Evolutionary conservation across 2,888 invertebrate species (phyloP).

Genomic region (Ophion costatus): DNA sequence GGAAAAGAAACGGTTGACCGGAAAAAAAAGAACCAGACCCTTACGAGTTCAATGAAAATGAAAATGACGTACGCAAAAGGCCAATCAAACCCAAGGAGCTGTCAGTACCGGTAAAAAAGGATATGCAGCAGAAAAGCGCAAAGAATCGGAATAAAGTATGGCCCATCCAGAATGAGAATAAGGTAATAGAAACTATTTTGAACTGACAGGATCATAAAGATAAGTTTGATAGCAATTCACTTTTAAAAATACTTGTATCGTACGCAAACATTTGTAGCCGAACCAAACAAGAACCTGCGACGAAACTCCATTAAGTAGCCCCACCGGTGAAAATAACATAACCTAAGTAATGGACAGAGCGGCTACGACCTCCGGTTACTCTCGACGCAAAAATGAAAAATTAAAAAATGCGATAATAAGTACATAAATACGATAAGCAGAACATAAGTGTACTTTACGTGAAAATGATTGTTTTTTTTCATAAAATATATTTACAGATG

Average conservation of each 20-base stretch:
- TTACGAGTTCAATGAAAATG: background rate
- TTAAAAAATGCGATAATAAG: conserved; percentile 16
- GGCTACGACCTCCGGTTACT: background rate
- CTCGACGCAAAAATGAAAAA: conserved; percentile 5
- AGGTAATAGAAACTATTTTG: conserved; percentile 3
- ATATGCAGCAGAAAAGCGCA: background rate
- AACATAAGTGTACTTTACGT: conserved; percentile 14
- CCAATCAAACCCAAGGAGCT: background rate
- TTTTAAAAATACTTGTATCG: conserved; percentile 7
- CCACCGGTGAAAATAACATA: conserved; percentile 6
- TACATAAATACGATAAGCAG: conserved; percentile 6
- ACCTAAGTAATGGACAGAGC: background rate
- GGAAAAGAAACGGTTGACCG: background rate
- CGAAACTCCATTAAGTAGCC: conserved; percentile 16
- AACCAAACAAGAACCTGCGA: background rate
- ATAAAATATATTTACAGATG: background rate
- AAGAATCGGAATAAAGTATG: no score
- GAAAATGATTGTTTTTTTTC: background rate
- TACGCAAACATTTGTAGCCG: background rate
- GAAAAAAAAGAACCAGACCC: no score
- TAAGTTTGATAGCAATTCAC: conserved; percentile 7
- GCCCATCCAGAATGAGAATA: background rate
- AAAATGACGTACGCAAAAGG: background rate
- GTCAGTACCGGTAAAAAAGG: background rate
- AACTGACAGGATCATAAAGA: conserved; percentile 1